Evolutionary conservation across 2,113 vertebrate genomes (phyloP).

Genomic region (Elgaria multicarinata): DNA sequence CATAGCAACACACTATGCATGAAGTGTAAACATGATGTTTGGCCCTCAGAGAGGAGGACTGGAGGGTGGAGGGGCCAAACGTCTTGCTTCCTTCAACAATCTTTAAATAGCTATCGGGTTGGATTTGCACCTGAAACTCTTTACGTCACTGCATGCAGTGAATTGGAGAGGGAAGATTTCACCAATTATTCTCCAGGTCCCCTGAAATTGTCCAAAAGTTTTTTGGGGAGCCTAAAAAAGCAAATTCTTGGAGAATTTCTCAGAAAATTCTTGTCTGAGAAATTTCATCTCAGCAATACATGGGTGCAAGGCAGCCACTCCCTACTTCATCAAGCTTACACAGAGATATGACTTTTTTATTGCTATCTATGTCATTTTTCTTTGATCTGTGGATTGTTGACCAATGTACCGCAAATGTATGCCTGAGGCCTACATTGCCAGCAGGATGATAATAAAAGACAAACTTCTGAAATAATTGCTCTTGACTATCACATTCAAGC

Average conservation of each 20-base stretch:
- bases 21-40: no score
- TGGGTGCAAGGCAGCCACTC: background rate
- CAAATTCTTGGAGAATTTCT: background rate
- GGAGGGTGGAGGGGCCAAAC: no score
- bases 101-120: no score
- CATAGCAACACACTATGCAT: no score
- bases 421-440: background rate
- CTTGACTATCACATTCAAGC: slow-evolving; percentile 23
- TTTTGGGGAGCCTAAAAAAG: background rate
- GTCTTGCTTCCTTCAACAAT: no score
- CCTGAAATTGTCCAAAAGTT: background rate
- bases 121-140: background rate
- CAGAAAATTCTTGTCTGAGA: background rate
- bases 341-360: background rate
- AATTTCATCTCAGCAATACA: background rate
- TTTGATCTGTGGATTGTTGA: background rate
- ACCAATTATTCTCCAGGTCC: background rate
- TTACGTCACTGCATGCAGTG: background rate
- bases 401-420: background rate
- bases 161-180: no score
- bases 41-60: no score
- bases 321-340: background rate
- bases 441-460: background rate
- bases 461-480: slow-evolving; percentile 47
- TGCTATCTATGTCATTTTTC: background rate